Base-by-base conservation (phyloP, 2,113 vertebrate species). In the Speoplatyrhinus poulsoni region DNA sequence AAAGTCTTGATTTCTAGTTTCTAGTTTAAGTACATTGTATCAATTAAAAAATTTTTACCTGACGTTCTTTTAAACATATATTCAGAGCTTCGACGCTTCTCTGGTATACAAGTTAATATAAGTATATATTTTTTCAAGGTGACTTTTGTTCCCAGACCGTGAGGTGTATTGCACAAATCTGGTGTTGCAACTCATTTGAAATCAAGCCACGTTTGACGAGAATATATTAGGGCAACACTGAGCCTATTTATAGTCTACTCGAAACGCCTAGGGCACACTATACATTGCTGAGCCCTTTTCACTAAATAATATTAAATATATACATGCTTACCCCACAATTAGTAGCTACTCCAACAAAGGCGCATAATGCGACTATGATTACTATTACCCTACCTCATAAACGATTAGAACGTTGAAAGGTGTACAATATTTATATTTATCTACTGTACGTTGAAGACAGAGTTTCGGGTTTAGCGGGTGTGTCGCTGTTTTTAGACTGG, bases 201-300 rank as follows among this genome's bases (percentile, higher is more conserved):
- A 70, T 64, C 70, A 49, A 59, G 62, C 57, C 71, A 52, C 47
- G 63, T 75, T 59, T 65, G 65, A 64, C 81, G 75, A 67, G 73
- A 60, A 84, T 82, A 86, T 75, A 65, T 60, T 46, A 69, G 80
- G 56, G 76, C 68, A 64, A 57, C n/a, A 19, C 36, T 41, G 36
- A 5, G 57, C 61, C 72, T 87, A 86, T 85, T 86, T 75, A 78
- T 81, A 81, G 67, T 41, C 36, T 41, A 41, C 36, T 5, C 36
- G 7, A 41, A 41, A 41, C 4, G 36, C 36, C 36, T 41, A 1
- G 5, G 36, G 36, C 36, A 41, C 36, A 41, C 7, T 41, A 41
- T 6, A 6, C 36, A 41, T 41, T 11, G 9, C 49, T 52, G 11
- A 52, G 49, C 49, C 49, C 2, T 11, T 11, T 11, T 11, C 3